Percentiles rank a stretch among this genome's conserved stretches.
Conservation (phyloP, 1,140 invertebrate species). For the Melitaea cinxia region DNA sequence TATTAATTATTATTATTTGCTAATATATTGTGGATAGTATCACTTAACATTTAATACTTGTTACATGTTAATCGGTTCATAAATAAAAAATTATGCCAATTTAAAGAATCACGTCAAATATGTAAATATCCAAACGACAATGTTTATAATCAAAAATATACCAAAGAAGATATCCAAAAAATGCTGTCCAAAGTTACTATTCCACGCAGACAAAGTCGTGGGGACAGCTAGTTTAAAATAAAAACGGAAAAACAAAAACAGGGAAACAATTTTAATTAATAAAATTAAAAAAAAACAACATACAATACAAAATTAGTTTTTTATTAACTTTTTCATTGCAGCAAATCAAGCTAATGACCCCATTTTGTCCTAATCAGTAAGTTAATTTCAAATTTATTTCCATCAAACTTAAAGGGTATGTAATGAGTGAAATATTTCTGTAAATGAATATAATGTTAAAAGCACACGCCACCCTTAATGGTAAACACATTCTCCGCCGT, state of each 20-base stretch:
- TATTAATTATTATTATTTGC: no score
- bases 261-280: neutral
- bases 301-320: conserved; percentile 15
- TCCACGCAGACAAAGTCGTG: no score
- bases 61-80: no score
- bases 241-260: neutral
- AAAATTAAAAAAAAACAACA: conserved; percentile 3
- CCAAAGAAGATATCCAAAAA: no score
- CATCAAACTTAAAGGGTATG: conserved; percentile 35
- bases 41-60: no score
- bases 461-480: conserved; percentile 25
- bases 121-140: no score
- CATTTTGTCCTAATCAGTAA: conserved; percentile 32
- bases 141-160: no score
- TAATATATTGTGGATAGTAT: no score
- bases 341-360: conserved; percentile 31
- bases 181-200: no score
- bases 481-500: conserved; percentile 10
- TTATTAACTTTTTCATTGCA: conserved; percentile 10
- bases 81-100: no score
- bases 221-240: no score
- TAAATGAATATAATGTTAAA: conserved; percentile 26
- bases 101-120: no score
- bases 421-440: conserved; percentile 28
- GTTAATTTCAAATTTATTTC: conserved; percentile 35